Percentiles rank a stretch among this genome's conserved stretches.
Evolutionary conservation across 2,888 invertebrate species (phyloP).

Genomic region (Erebia palarica): DNA sequence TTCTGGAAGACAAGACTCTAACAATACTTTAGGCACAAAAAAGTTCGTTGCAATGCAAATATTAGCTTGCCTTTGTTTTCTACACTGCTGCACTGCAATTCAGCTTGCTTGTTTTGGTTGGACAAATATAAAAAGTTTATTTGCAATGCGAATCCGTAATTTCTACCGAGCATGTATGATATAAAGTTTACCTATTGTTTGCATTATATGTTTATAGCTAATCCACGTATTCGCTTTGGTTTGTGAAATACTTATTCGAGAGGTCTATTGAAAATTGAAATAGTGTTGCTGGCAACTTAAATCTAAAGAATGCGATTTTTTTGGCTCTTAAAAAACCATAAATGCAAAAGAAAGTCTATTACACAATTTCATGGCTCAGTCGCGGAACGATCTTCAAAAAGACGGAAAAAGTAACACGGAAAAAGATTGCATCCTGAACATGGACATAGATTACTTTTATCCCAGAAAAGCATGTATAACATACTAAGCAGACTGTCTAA

Average conservation of each 20-base stretch:
- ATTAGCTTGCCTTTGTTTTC: constrained; percentile 15
- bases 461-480: too few relatives aligned
- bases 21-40: constrained; percentile 12
- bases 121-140: not conserved
- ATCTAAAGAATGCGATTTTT: too few relatives aligned
- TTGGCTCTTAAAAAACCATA: too few relatives aligned
- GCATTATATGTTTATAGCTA: not conserved
- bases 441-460: too few relatives aligned
- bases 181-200: not conserved
- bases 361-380: too few relatives aligned
- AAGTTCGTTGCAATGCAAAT: constrained; percentile 10
- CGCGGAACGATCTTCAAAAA: too few relatives aligned
- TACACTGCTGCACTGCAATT: constrained; percentile 7
- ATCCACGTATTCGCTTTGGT: not conserved
- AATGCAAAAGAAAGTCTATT: too few relatives aligned
- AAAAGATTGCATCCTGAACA: too few relatives aligned
- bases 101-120: not conserved
- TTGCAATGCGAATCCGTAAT: not conserved
- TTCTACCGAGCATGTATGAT: not conserved
- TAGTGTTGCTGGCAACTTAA: too few relatives aligned
- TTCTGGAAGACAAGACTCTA: not conserved
- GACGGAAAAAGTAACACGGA: too few relatives aligned
- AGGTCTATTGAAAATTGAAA: too few relatives aligned
- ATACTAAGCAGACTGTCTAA: too few relatives aligned
- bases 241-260: not conserved